Conservation (phyloP, 2,113 vertebrate species). For the Holacanthus passer region DNA sequence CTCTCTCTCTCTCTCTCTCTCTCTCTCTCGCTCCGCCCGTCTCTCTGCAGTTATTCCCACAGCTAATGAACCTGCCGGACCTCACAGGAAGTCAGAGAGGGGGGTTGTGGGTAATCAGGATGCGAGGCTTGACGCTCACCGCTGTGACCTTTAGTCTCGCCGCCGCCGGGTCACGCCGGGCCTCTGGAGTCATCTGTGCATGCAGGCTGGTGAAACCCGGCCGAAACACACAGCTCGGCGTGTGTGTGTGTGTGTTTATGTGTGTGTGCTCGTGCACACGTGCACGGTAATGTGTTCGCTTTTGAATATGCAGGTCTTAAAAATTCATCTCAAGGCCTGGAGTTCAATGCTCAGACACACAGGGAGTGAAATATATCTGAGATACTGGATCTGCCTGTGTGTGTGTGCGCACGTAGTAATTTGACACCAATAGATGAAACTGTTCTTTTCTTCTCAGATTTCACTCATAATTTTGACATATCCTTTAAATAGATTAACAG, state of each 20-base stretch:
- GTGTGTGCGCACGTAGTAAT: neutral
- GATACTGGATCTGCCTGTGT: neutral
- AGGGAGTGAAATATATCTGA: conserved; percentile 41
- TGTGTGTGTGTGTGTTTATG: conserved; percentile 18
- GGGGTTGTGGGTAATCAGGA: conserved; percentile 92
- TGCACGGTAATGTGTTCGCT: neutral
- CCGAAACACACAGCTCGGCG: conserved; percentile 15
- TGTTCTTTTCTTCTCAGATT: neutral
- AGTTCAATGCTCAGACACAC: conserved; percentile 33
- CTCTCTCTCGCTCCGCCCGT: conserved; percentile 1
- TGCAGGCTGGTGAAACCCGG: conserved; percentile 48
- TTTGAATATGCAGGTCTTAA: conserved; percentile 69
- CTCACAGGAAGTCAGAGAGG: conserved; percentile 87
- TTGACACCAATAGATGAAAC: neutral
- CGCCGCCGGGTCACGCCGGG: conserved; percentile 65
- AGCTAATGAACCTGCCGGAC: conserved; percentile 90
- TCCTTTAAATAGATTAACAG: neutral
- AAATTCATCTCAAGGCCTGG: conserved; percentile 50
- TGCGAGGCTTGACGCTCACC: conserved; percentile 86
- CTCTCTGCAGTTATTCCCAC: conserved; percentile 81
- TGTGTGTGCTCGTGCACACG: neutral
- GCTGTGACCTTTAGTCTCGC: conserved; percentile 89
- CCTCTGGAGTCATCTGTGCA: conserved; percentile 83
- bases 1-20: conserved; percentile 16
- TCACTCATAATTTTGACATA: neutral